Evolutionary conservation across 1,140 invertebrate species (phyloP).

Genomic region (Hypothenemus hampei): DNA sequence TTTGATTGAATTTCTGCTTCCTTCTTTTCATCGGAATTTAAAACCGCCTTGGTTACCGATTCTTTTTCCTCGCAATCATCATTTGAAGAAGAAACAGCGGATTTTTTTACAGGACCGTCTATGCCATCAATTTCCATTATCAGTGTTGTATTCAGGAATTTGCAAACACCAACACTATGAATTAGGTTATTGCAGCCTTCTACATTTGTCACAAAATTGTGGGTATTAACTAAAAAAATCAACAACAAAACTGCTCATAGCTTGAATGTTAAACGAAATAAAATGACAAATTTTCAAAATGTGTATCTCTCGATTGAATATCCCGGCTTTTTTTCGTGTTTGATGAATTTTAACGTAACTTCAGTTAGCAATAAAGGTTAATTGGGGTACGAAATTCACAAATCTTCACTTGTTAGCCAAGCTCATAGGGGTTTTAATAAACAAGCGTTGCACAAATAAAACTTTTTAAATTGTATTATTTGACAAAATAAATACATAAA

Average conservation of each 20-base stretch:
- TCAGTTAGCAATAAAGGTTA: too few species aligned
- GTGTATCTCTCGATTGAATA: constrained; percentile 18
- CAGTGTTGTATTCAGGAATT: constrained; percentile 24
- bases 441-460: not conserved
- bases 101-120: constrained; percentile 13
- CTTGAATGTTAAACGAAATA: not conserved
- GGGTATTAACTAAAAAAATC: not conserved
- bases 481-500: constrained; percentile 28
- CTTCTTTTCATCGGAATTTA: constrained; percentile 7
- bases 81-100: constrained; percentile 3
- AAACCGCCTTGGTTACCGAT: constrained; percentile 4
- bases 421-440: not conserved
- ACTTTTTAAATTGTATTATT: constrained; percentile 16
- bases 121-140: constrained; percentile 21
- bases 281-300: constrained; percentile 7
- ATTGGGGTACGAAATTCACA: not conserved
- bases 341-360: constrained; percentile 29
- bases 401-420: not conserved
- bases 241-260: not conserved
- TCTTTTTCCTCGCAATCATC: constrained; percentile 7
- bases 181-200: too few species aligned
- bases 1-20: constrained; percentile 4
- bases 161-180: too few species aligned
- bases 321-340: constrained; percentile 34
- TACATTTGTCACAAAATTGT: not conserved